Evolutionary conservation across 1,140 invertebrate genomes (phyloP).

Genomic region (Euwallacea similis): DNA sequence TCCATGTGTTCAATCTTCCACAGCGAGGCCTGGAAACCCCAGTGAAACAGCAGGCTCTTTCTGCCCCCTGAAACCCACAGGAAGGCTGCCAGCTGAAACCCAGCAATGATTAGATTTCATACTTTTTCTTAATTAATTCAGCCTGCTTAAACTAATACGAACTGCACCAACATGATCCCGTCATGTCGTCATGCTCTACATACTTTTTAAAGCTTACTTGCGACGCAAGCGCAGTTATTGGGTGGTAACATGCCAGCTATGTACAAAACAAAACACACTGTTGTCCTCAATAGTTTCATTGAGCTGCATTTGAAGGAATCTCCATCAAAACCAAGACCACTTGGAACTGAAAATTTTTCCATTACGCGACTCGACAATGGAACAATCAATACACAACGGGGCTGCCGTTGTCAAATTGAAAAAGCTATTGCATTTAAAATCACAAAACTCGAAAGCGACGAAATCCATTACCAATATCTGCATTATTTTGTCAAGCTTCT

Average conservation of each 20-base stretch:
- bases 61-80: slow-evolving; percentile 2
- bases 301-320: neutral
- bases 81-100: slow-evolving; percentile 4
- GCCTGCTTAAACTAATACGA: slow-evolving; percentile 14
- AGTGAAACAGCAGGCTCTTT: neutral
- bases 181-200: too few relatives aligned
- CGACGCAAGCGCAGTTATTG: slow-evolving; percentile 16
- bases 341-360: slow-evolving; percentile 1
- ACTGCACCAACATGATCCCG: neutral
- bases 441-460: slow-evolving; percentile 45
- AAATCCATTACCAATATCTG: slow-evolving; percentile 52
- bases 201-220: slow-evolving; percentile 21
- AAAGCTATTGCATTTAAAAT: slow-evolving; percentile 45
- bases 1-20: neutral
- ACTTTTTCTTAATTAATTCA: slow-evolving; percentile 19
- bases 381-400: slow-evolving; percentile 38
- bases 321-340: neutral
- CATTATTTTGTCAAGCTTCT: slow-evolving; percentile 50
- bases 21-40: too few relatives aligned
- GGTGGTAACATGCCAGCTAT: neutral
- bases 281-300: neutral
- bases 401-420: slow-evolving; percentile 41
- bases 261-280: neutral
- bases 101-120: slow-evolving; percentile 7
- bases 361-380: neutral